These are phyloP conservation scores for Pyxicephalus adspersus DNA, from an alignment of 2,113 vertebrate species.

Conservation along the genomic window DNA sequence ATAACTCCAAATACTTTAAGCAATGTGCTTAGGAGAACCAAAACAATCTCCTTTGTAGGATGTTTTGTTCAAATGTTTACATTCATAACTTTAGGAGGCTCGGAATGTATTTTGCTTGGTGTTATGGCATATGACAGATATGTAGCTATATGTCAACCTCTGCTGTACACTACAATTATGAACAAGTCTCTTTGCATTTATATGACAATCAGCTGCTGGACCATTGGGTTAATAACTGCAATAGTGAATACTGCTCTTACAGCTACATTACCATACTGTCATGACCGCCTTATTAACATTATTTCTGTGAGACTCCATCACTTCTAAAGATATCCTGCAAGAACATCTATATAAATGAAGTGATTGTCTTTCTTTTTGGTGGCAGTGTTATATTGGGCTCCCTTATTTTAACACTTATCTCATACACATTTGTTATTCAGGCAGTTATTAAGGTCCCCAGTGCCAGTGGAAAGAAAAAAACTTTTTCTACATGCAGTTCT, in stretches of 20 bases:
- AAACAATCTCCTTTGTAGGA: not conserved
- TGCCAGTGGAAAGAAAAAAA: conserved; percentile 49
- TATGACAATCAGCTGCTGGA: not conserved
- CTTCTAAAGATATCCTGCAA: not conserved
- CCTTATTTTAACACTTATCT: conserved; percentile 48
- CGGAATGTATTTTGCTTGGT: not conserved
- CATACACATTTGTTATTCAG: conserved; percentile 13
- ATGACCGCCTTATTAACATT: not conserved
- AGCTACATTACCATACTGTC: not conserved
- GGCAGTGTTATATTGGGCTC: conserved; percentile 18
- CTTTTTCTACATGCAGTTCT: conserved; percentile 57
- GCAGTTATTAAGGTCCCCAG: conserved; percentile 36
- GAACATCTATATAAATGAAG: not conserved
- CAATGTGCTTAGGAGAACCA: not conserved
- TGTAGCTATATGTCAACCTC: not conserved
- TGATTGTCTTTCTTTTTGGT: not conserved
- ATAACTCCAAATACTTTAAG: not conserved
- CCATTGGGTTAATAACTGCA: not conserved
- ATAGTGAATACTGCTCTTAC: not conserved
- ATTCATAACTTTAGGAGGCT: not conserved
- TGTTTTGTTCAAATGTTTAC: not conserved
- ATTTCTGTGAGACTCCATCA: conserved; percentile 3
- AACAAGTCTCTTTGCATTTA: not conserved
- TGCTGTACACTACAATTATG: not conserved
- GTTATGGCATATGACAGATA: conserved; percentile 17